phyloP scores from a whole-genome alignment of 2,888 invertebrate genomes.

The Sinopyrophorus schimmeli region DNA sequence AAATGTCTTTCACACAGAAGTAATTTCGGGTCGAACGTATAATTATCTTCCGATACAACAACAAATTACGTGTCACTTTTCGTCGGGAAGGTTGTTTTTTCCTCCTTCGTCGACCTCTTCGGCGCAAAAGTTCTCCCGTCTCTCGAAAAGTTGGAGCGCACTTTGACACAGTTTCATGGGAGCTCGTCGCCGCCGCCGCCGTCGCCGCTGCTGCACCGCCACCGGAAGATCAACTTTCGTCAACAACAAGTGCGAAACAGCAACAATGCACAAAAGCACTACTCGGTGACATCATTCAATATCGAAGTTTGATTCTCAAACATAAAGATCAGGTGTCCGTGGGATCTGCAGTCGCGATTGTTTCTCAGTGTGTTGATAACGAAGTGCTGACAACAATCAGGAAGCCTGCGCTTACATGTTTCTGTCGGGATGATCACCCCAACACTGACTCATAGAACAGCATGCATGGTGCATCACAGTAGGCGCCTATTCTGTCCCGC shows the following conservation, averaged over 20 bases:
- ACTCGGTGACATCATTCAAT: conserved; percentile 26
- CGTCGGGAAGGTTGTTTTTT: too few species aligned
- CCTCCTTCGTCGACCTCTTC: conserved; percentile 2
- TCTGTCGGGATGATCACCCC: conserved; percentile 63
- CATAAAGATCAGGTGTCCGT: conserved; percentile 33
- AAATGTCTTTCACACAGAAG: conserved; percentile 42
- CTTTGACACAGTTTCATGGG: conserved; percentile 7
- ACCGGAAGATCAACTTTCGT: conserved; percentile 10
- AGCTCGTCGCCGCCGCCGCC: conserved; percentile 20
- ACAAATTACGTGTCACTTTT: conserved; percentile 32
- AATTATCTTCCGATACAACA: conserved; percentile 32
- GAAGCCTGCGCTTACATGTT: conserved; percentile 54
- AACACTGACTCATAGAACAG: conserved; percentile 57
- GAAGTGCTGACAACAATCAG: conserved; percentile 31
- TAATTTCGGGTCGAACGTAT: conserved; percentile 32
- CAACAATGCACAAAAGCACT: conserved; percentile 18
- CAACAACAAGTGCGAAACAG: conserved; percentile 5
- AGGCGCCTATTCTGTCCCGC: conserved; percentile 45
- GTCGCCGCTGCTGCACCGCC: background rate
- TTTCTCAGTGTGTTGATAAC: conserved; percentile 36
- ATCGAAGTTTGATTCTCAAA: conserved; percentile 28
- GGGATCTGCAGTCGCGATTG: conserved; percentile 33
- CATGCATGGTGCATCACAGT: conserved; percentile 65
- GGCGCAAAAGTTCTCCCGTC: conserved; percentile 6
- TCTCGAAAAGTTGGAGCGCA: conserved; percentile 22